A percentile compares a stretch with the other conserved stretches of the same genome.
Evolutionary conservation across 2,113 vertebrate species (phyloP).

Genomic region (Ageneiosus marmoratus): DNA sequence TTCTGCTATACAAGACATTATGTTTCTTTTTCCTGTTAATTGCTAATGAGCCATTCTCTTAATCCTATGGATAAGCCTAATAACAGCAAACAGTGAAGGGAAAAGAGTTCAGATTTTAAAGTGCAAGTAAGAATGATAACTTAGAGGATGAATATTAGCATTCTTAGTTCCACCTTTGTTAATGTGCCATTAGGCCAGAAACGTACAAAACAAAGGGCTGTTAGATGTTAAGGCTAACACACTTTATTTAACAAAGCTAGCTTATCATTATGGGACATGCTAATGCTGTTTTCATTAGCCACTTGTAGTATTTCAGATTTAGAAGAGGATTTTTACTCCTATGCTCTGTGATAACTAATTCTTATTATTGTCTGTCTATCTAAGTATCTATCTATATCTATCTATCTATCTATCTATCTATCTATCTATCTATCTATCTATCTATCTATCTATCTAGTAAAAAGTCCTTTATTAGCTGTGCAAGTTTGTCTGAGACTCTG

Average conservation of each 20-base stretch:
- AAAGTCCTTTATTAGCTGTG: too few relatives aligned
- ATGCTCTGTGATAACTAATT: not conserved
- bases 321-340: not conserved
- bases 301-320: not conserved
- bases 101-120: not conserved
- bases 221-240: not conserved
- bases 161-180: constrained; percentile 17
- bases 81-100: not conserved
- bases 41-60: not conserved
- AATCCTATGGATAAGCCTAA: constrained; percentile 16
- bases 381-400: not conserved
- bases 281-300: constrained; percentile 1
- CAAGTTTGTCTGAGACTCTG: too few relatives aligned
- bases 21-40: constrained; percentile 23
- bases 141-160: constrained; percentile 25
- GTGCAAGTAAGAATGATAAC: not conserved
- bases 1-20: not conserved
- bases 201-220: not conserved
- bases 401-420: not conserved
- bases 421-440: not conserved
- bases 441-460: too few relatives aligned
- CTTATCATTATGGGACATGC: not conserved
- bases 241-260: not conserved
- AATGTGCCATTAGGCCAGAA: not conserved
- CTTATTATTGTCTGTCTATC: not conserved